Evolutionary conservation across 2,797 vertebrate genomes (phyloP).

Genomic region (Cryptoblepharus egeriae): DNA sequence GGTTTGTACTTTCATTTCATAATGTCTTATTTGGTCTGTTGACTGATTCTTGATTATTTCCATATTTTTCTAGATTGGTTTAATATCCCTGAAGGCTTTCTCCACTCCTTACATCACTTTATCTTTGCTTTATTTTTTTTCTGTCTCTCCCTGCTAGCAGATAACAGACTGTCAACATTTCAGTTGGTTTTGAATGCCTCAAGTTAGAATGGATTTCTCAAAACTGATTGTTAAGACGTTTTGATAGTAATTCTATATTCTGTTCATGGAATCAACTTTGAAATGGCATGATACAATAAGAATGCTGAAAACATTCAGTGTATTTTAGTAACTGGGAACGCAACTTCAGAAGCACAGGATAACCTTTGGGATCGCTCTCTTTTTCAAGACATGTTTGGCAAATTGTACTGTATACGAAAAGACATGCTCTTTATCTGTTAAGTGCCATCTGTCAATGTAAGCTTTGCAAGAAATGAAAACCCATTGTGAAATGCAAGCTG

Average conservation of each 20-base stretch:
- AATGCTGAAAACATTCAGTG: conserved; percentile 32
- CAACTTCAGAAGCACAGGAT: conserved; percentile 1
- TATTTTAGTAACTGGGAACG: conserved; percentile 9
- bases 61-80: conserved; percentile 69
- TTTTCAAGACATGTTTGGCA: conserved; percentile 5
- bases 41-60: conserved; percentile 74
- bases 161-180: conserved; percentile 66
- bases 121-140: conserved; percentile 71
- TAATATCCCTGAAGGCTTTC: conserved; percentile 68
- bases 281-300: conserved; percentile 57
- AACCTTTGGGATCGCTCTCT: conserved; percentile 11
- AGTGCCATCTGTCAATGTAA: conserved; percentile 24
- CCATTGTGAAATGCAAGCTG: neutral
- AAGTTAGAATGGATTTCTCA: conserved; percentile 56
- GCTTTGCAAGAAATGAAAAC: conserved; percentile 12
- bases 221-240: conserved; percentile 48
- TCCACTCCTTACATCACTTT: conserved; percentile 59
- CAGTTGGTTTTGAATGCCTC: conserved; percentile 64
- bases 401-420: neutral
- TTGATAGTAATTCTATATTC: conserved; percentile 54
- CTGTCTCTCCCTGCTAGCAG: conserved; percentile 65
- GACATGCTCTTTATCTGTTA: conserved; percentile 1
- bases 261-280: conserved; percentile 67
- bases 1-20: conserved; percentile 62
- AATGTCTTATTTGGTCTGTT: conserved; percentile 66